Percentiles rank a stretch among this genome's conserved stretches.
Evolutionary conservation across 2,888 invertebrate genomes (phyloP).

Genomic region (Flabesymbios commensalis): DNA sequence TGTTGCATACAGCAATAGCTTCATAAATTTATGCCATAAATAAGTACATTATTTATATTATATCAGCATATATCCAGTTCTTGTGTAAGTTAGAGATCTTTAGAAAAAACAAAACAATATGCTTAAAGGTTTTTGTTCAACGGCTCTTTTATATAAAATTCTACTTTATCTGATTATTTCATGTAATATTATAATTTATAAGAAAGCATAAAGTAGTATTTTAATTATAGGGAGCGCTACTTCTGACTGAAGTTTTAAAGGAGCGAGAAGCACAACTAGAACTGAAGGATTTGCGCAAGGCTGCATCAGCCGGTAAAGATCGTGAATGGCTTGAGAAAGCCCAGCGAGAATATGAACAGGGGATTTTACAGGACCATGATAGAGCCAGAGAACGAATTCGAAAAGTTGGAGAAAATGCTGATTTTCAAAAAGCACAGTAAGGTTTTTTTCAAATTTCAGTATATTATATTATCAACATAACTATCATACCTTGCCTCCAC

Average conservation of each 20-base stretch:
- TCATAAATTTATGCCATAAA: not conserved
- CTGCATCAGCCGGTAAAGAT: slow-evolving; percentile 31
- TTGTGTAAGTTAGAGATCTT: too few species aligned
- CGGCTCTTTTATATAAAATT: too few species aligned
- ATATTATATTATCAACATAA: not conserved
- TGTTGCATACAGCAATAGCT: too few species aligned
- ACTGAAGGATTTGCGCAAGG: slow-evolving; percentile 41
- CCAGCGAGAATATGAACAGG: slow-evolving; percentile 49
- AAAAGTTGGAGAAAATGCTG: slow-evolving; percentile 41
- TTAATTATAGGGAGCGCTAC: slow-evolving; percentile 55
- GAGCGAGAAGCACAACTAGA: slow-evolving; percentile 62
- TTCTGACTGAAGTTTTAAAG: slow-evolving; percentile 60
- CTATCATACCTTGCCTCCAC: not conserved
- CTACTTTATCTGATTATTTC: too few species aligned
- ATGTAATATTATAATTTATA: too few species aligned
- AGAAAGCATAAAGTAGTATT: too few species aligned
- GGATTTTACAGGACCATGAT: slow-evolving; percentile 49
- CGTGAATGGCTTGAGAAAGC: slow-evolving; percentile 43
- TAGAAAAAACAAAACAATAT: too few species aligned
- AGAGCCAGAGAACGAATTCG: slow-evolving; percentile 43
- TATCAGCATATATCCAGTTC: too few species aligned
- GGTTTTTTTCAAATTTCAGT: too few species aligned
- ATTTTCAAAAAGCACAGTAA: slow-evolving; percentile 55
- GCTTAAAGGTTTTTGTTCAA: too few species aligned
- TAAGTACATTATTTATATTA: too few species aligned